Percentiles rank a stretch among this genome's conserved stretches.
Conservation (phyloP, 2,113 vertebrate species). For the Bos javanicus region DNA sequence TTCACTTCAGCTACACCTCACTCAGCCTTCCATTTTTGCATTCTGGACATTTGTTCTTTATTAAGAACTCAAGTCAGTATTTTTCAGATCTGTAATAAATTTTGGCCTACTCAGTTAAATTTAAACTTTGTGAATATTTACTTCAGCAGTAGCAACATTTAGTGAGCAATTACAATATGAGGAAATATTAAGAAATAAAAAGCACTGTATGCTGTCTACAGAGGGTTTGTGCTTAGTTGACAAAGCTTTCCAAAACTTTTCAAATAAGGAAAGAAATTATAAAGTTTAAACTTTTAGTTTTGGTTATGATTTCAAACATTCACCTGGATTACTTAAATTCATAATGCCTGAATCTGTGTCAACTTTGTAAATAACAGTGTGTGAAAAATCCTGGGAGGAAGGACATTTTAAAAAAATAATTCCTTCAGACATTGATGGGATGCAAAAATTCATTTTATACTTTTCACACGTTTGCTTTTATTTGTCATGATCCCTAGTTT, state of each 20-base stretch:
- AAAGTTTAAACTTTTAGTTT: not conserved
- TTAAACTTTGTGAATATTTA: slow-evolving; percentile 11
- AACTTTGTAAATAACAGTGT: not conserved
- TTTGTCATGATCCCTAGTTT: not conserved
- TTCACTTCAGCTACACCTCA: not conserved
- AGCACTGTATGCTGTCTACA: not conserved
- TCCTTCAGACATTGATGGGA: not conserved
- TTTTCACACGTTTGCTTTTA: not conserved
- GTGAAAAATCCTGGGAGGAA: not conserved
- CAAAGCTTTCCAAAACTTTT: not conserved
- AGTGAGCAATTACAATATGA: not conserved
- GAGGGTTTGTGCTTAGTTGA: not conserved
- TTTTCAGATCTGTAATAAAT: slow-evolving; percentile 21
- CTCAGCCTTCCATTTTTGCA: not conserved
- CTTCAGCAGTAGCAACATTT: not conserved
- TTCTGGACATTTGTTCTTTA: not conserved
- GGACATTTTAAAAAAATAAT: not conserved
- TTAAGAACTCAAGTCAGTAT: not conserved
- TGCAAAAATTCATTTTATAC: not conserved
- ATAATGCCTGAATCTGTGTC: not conserved
- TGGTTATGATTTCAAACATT: not conserved
- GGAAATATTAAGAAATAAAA: not conserved
- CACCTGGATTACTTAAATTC: not conserved
- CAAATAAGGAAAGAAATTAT: not conserved
- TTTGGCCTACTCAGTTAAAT: not conserved